These are phyloP conservation scores for Ochropleura plecta DNA, from an alignment of 2,888 invertebrate species.

Conservation along the genomic window DNA sequence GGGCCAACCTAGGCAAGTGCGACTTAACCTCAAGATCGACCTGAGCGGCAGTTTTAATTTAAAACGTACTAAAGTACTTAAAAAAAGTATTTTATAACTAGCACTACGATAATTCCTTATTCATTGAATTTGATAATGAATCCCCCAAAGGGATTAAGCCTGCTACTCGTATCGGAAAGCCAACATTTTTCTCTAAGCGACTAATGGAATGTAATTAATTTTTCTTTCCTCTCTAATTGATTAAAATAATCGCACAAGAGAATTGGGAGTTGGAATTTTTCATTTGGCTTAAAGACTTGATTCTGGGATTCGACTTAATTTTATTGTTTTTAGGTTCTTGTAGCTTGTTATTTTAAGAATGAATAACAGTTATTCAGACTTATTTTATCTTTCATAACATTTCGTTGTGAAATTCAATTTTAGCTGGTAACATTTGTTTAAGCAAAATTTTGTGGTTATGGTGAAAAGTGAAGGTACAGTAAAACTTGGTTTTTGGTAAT, in stretches of 20 bases:
- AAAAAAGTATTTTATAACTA: neutral
- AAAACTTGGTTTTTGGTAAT: no score
- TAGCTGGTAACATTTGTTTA: neutral
- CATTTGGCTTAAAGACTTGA: conserved; percentile 30
- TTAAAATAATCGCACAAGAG: conserved; percentile 57
- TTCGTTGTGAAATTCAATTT: neutral
- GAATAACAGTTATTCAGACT: neutral
- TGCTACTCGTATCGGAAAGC: conserved; percentile 16
- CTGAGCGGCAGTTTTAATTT: no score
- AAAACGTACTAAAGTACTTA: neutral
- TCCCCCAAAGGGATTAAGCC: conserved; percentile 13
- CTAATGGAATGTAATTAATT: conserved; percentile 56
- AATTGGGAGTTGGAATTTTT: conserved; percentile 48
- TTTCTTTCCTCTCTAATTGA: conserved; percentile 50
- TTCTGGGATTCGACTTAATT: conserved; percentile 15
- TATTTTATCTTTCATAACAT: neutral
- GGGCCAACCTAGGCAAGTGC: no score
- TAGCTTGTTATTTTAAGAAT: neutral
- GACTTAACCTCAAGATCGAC: no score
- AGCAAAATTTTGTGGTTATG: neutral
- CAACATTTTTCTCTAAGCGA: conserved; percentile 33
- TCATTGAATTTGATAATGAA: conserved; percentile 11
- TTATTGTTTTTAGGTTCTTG: conserved; percentile 11
- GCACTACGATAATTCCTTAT: neutral
- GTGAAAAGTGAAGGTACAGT: neutral